A percentile compares a stretch with the other conserved stretches of the same genome.
These are phyloP conservation scores for Pseudopipra pipra DNA, from an alignment of 2,113 vertebrate genomes.

Conservation along the genomic window DNA sequence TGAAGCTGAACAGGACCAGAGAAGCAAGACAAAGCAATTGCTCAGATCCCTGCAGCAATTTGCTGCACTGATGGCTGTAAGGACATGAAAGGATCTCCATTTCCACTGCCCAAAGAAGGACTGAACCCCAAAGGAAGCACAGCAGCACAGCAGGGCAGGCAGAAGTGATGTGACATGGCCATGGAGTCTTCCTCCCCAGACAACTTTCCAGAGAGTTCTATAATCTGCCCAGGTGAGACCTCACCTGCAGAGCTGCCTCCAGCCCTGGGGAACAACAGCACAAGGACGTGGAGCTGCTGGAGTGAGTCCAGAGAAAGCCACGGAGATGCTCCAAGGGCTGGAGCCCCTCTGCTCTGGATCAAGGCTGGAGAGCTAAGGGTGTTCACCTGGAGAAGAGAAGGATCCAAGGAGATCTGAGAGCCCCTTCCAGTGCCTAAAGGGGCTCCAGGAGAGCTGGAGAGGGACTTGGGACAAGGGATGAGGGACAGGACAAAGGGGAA, in stretches of 20 bases:
- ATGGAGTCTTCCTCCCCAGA: background rate
- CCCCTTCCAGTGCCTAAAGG: background rate
- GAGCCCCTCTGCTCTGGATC: background rate
- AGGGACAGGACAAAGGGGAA: background rate
- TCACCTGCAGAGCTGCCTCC: background rate
- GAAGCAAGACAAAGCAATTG: background rate
- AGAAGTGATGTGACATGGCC: background rate
- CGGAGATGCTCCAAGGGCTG: background rate
- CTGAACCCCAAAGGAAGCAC: background rate
- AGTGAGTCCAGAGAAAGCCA: background rate
- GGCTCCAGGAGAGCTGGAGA: background rate
- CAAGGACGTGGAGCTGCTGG: background rate
- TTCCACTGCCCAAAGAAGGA: background rate
- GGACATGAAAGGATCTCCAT: background rate
- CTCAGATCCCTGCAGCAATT: background rate
- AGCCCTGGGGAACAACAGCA: background rate
- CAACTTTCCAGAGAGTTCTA: background rate
- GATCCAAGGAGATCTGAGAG: background rate
- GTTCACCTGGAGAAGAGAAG: background rate
- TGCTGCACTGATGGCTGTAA: background rate
- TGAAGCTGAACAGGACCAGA: background rate
- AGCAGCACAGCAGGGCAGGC: background rate
- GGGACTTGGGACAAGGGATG: background rate
- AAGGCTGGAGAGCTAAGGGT: background rate
- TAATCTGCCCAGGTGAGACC: background rate